Conservation (phyloP, 2,888 invertebrate species). For the Drosophila monieri region DNA sequence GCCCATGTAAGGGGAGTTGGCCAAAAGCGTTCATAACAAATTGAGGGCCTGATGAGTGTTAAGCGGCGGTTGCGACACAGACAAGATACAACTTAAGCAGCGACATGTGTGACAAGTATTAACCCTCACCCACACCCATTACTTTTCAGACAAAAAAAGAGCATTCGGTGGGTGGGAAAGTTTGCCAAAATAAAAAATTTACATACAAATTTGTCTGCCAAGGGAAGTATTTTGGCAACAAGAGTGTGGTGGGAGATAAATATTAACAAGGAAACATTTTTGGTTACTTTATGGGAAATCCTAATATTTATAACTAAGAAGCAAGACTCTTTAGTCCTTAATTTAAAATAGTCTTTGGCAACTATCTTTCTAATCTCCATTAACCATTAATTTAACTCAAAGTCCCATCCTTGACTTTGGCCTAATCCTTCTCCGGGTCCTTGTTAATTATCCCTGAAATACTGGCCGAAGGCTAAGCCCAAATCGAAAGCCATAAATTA, state of each 20-base stretch:
- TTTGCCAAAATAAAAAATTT: slow-evolving; percentile 57
- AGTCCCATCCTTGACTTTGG: background rate
- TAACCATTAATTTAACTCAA: slow-evolving; percentile 7
- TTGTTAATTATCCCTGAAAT: slow-evolving; percentile 17
- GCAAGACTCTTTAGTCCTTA: background rate
- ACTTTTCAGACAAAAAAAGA: background rate
- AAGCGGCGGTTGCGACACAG: slow-evolving; percentile 52
- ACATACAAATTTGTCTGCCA: slow-evolving; percentile 75
- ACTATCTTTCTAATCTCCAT: background rate
- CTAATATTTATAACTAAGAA: background rate
- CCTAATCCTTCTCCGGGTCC: slow-evolving; percentile 4
- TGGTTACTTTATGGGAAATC: background rate
- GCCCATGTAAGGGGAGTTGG: slow-evolving; percentile 14
- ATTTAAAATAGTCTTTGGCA: background rate
- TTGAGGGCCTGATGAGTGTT: slow-evolving; percentile 77
- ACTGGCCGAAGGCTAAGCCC: background rate
- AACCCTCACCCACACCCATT: slow-evolving; percentile 24
- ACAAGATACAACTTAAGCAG: slow-evolving; percentile 50
- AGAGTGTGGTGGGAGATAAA: slow-evolving; percentile 5
- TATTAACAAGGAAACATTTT: slow-evolving; percentile 2
- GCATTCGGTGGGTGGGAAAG: slow-evolving; percentile 13
- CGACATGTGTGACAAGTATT: slow-evolving; percentile 72
- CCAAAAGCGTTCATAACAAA: slow-evolving; percentile 72
- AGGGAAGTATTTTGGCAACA: slow-evolving; percentile 26
- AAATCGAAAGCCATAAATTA: slow-evolving; percentile 60